Base-by-base conservation (phyloP, 2,113 vertebrate genomes). In the Emydocephalus ijimae region DNA sequence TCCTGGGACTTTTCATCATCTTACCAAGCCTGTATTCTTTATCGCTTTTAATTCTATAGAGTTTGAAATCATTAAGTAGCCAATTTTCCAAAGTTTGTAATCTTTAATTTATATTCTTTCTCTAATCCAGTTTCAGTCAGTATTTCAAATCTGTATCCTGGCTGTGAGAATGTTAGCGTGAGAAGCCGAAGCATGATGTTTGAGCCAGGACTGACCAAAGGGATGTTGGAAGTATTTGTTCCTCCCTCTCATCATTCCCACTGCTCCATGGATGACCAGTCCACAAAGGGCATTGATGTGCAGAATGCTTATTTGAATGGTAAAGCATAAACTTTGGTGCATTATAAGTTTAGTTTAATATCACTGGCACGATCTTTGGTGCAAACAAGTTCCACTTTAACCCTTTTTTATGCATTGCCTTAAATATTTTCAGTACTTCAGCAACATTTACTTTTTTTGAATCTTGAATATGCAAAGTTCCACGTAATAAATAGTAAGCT, bases 121-220 rank as follows among this genome's bases (percentile, higher is more conserved):
- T 85, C 1, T 97, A 54, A 96, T 59, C 54, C 88, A 99, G 99
- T 99, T 95, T 99, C 99, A 0, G 98, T 98, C 96, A 99, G 99
- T 95, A 99, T 99, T 96, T 98, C 98, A 6, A 99, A 99, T 97
- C 97, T 99, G 92, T 99, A 99, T 95, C 99, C 99, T 0, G 99
- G 99, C 94, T 99, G 99, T 89, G 99, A 99, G 97, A 99, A 99
- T 0, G 99, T 99, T 94, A 99, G 99, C 0, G 99, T 99, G 86
- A 97, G 99, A 92, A 99, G 99, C 92, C 98, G 99, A 88, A 99
- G 99, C 96, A 99, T 99, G 99, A 99, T 99, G 98, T 99, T 99
- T 29, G 99, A 99, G 96, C 99, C 99, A 0, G 99, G 99, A 89
- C 97, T 99, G 94, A 99, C 99, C 94, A 99, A 99, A 97, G 99